Evolutionary conservation across 2,797 vertebrate species (phyloP), one percentile per base, ranked within the genome.

Genomic region (Acipenser oxyrinchus): DNA sequence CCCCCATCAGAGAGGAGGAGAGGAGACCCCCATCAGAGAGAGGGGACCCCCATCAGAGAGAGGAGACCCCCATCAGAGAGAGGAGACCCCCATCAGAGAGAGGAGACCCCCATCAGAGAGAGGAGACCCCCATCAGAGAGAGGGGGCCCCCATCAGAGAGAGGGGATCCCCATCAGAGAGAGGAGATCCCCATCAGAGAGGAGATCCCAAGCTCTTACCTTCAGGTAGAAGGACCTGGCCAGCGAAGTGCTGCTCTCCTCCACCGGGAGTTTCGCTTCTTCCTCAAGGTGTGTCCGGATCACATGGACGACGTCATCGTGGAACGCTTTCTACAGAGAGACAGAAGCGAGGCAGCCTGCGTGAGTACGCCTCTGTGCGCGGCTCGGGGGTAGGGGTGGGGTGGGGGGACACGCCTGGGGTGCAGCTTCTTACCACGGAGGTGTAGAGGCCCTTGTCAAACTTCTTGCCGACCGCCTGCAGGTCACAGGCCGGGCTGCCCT

Each of bases 361-460:
- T 7, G 2, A 51, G 12, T 37, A 63, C 3, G 48, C 11, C 11
- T n/a, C 61, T 23, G 37, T 51, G 62, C 48, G 51, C n/a, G 62
- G 11, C 6, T 10, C 11, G 13, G 12, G 8, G 6, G n/a, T n/a
- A n/a, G 1, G 37, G 11, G 48, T 50, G 2, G 48, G 23, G 62
- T 6, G 6, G 48, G 57, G 23, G 8, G 1, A 11, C 48, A 7
- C 13, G 23, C 5, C 2, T 10, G 49, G n/a, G 8, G 55, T 12
- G 49, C 66, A 77, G 60, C 51, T 53, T 82, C 91, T 89, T 73
- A 96, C 94, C 88, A 96, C 81, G 0, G 93, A 90, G 0, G 83
- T 89, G 76, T 95, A 96, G 78, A 90, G 85, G 66, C 93, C 92
- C 70, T 90, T 90, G 75, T 95, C 92, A 65, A 95, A 93, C 78